These are phyloP conservation scores for Pseudorhombus dupliciocellatus DNA, from an alignment of 2,113 vertebrate species.

Conservation along the genomic window DNA sequence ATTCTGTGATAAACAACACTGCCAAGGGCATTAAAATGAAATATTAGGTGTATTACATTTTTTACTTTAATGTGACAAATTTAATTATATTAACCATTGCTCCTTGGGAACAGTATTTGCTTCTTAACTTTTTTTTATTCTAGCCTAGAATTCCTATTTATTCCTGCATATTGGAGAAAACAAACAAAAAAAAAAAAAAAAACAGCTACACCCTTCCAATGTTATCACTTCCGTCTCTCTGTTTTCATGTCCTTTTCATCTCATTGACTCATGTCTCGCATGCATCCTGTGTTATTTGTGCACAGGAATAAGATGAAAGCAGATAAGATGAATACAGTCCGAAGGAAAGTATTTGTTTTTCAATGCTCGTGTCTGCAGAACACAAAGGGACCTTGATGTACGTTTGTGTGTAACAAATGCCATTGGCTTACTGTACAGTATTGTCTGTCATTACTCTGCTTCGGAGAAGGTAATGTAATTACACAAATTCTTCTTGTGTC, in stretches of 20 bases:
- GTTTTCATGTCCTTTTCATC: conserved; percentile 33
- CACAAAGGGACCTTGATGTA: conserved; percentile 8
- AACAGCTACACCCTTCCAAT: conserved; percentile 8
- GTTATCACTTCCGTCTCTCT: not conserved
- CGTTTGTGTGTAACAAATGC: conserved; percentile 11
- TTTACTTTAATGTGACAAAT: conserved; percentile 44
- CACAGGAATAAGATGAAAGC: conserved; percentile 20
- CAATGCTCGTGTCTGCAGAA: not conserved
- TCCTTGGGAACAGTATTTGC: conserved; percentile 23
- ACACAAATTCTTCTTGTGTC: conserved; percentile 30
- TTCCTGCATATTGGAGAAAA: conserved; percentile 3
- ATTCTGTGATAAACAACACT: conserved; percentile 50
- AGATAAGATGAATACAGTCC: not conserved
- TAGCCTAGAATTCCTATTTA: not conserved
- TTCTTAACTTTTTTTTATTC: conserved; percentile 9
- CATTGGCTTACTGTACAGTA: conserved; percentile 5
- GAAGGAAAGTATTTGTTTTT: not conserved
- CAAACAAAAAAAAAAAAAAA: conserved; percentile 1
- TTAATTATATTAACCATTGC: conserved; percentile 35
- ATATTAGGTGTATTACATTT: conserved; percentile 50
- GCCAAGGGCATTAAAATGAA: conserved; percentile 50
- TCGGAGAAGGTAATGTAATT: conserved; percentile 16
- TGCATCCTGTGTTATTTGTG: conserved; percentile 33
- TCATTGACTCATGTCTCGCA: conserved; percentile 16
- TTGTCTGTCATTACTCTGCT: conserved; percentile 17